phyloP scores from a whole-genome alignment of 2,888 invertebrate species.

The Macrophya alboannulata region DNA sequence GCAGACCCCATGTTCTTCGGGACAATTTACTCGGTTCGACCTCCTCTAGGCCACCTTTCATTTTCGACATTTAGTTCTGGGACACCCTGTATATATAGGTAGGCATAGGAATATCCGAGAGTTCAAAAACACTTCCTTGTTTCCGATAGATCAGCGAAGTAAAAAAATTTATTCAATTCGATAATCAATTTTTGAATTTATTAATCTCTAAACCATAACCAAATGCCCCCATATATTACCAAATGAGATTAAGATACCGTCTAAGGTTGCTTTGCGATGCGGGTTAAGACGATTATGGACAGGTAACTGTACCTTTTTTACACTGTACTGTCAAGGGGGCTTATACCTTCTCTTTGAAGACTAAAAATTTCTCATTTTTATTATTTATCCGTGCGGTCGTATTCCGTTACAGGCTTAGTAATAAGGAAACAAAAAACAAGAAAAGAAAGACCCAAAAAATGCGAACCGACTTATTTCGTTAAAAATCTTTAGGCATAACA shows the following conservation, averaged over 20 bases:
- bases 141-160: too few species aligned
- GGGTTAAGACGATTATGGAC: slow-evolving; percentile 53
- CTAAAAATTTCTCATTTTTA: slow-evolving; percentile 12
- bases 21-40: too few species aligned
- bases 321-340: slow-evolving; percentile 23
- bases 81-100: background rate
- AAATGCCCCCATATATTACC: background rate
- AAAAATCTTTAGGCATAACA: background rate
- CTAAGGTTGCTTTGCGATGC: slow-evolving; percentile 52
- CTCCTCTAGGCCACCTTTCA: too few species aligned
- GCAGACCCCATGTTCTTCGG: too few species aligned
- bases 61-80: too few species aligned
- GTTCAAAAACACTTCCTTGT: background rate
- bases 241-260: slow-evolving; percentile 57
- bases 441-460: background rate
- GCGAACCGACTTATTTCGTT: background rate
- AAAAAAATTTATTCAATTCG: background rate
- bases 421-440: background rate
- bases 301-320: slow-evolving; percentile 39
- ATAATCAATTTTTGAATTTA: slow-evolving; percentile 22
- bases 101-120: too few species aligned
- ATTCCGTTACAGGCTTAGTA: background rate
- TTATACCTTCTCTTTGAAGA: background rate
- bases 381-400: background rate
- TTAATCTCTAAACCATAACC: slow-evolving; percentile 32